Conservation (phyloP, 1,140 invertebrate species). For the Galleria mellonella region DNA sequence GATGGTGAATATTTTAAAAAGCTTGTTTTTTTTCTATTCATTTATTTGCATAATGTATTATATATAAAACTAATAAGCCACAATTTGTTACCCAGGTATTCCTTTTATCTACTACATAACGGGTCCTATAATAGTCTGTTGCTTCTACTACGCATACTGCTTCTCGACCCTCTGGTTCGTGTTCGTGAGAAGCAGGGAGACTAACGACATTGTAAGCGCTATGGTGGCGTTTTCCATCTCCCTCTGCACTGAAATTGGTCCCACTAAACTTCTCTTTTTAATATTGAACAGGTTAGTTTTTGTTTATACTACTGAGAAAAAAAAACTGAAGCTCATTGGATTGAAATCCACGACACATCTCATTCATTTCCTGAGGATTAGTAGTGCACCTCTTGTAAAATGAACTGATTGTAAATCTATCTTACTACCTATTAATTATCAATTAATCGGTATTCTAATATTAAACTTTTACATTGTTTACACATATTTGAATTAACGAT, state of each 20-base stretch:
- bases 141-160: slow-evolving; percentile 16
- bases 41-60: too few relatives aligned
- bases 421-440: too few relatives aligned
- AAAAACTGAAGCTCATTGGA: not conserved
- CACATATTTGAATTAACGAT: too few relatives aligned
- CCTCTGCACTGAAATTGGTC: slow-evolving; percentile 21
- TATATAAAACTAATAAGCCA: too few relatives aligned
- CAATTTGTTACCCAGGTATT: slow-evolving; percentile 6
- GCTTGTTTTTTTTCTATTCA: too few relatives aligned
- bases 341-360: too few relatives aligned
- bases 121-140: not conserved
- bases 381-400: too few relatives aligned
- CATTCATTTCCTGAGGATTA: too few relatives aligned
- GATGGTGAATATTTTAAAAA: too few relatives aligned
- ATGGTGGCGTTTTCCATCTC: slow-evolving; percentile 24
- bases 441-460: too few relatives aligned
- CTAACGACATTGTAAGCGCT: slow-evolving; percentile 17
- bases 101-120: slow-evolving; percentile 9
- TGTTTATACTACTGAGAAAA: not conserved
- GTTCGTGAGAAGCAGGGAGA: slow-evolving; percentile 14
- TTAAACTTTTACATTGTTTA: too few relatives aligned
- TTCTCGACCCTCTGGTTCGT: slow-evolving; percentile 30
- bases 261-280: slow-evolving; percentile 33
- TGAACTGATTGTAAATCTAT: too few relatives aligned
- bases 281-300: slow-evolving; percentile 24